Evolutionary conservation across 2,797 vertebrate species (phyloP).

Genomic region (Scarus forsteni): DNA sequence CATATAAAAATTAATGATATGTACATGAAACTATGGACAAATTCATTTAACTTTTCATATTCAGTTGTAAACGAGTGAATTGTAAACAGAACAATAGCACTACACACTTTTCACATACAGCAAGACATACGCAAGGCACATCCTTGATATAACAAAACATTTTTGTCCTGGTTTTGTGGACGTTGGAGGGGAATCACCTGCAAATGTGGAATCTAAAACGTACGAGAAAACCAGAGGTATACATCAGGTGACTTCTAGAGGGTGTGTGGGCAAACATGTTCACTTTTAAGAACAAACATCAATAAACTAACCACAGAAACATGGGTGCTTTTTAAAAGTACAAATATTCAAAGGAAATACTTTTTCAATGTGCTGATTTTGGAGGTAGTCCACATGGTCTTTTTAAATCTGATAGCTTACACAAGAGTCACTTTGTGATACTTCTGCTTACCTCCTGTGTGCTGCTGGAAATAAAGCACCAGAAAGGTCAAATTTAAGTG

Average conservation of each 20-base stretch:
- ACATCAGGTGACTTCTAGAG: slow-evolving; percentile 29
- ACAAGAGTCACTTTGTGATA: slow-evolving; percentile 16
- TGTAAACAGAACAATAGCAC: slow-evolving; percentile 80
- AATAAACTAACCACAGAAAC: slow-evolving; percentile 42
- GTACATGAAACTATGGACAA: slow-evolving; percentile 71
- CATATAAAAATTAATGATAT: slow-evolving; percentile 78
- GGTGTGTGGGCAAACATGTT: slow-evolving; percentile 30
- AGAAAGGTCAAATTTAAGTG: slow-evolving; percentile 10
- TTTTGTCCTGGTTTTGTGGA: slow-evolving; percentile 59
- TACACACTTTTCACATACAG: slow-evolving; percentile 68
- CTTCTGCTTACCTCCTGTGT: slow-evolving; percentile 26
- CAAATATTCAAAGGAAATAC: slow-evolving; percentile 7
- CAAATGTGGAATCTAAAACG: slow-evolving; percentile 48
- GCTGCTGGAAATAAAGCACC: slow-evolving; percentile 36
- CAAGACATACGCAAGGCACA: slow-evolving; percentile 81
- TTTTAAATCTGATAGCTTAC: slow-evolving; percentile 20
- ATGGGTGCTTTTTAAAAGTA: slow-evolving; percentile 10
- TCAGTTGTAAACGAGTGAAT: slow-evolving; percentile 78
- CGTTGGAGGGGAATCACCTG: slow-evolving; percentile 28
- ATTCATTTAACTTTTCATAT: slow-evolving; percentile 59
- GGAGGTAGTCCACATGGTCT: slow-evolving; percentile 34
- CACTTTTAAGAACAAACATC: slow-evolving; percentile 39
- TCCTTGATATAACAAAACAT: slow-evolving; percentile 76
- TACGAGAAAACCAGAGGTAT: slow-evolving; percentile 65
- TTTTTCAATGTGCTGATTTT: slow-evolving; percentile 25